A percentile compares a stretch with the other conserved stretches of the same genome.
phyloP scores from a whole-genome alignment of 2,888 invertebrate genomes.

The Drosophila rellima region DNA sequence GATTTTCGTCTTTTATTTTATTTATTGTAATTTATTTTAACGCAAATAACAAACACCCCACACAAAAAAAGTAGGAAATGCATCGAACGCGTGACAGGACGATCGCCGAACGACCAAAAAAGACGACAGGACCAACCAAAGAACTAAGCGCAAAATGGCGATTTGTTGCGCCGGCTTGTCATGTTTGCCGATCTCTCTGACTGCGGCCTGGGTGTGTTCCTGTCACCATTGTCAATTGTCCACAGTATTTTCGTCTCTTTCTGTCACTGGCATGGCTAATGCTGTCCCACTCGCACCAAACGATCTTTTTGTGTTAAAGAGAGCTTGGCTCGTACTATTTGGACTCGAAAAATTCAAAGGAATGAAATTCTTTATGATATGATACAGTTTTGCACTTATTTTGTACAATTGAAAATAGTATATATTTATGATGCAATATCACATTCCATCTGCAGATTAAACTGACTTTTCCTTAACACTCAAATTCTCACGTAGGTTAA shows the following conservation, averaged over 20 bases:
- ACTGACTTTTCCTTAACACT: neutral
- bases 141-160: conserved; percentile 73
- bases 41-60: conserved; percentile 58
- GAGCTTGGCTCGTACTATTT: conserved; percentile 43
- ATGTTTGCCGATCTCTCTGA: conserved; percentile 47
- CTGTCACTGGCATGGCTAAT: neutral
- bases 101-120: conserved; percentile 28
- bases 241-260: conserved; percentile 9
- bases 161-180: conserved; percentile 72
- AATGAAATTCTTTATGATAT: neutral
- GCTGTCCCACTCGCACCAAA: conserved; percentile 18
- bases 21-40: conserved; percentile 47
- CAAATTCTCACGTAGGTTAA: too few relatives aligned
- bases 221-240: conserved; percentile 57
- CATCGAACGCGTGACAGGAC: conserved; percentile 55
- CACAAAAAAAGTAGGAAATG: conserved; percentile 2
- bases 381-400: neutral
- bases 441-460: neutral
- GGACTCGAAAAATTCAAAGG: neutral
- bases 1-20: conserved; percentile 60
- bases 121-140: conserved; percentile 35
- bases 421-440: neutral
- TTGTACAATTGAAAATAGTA: too few relatives aligned
- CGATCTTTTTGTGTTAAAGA: conserved; percentile 10
- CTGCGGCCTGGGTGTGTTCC: conserved; percentile 43